A percentile compares a stretch with the other conserved stretches of the same genome.
Conservation (phyloP, 1,140 invertebrate genomes). For the Melitaea cinxia region DNA sequence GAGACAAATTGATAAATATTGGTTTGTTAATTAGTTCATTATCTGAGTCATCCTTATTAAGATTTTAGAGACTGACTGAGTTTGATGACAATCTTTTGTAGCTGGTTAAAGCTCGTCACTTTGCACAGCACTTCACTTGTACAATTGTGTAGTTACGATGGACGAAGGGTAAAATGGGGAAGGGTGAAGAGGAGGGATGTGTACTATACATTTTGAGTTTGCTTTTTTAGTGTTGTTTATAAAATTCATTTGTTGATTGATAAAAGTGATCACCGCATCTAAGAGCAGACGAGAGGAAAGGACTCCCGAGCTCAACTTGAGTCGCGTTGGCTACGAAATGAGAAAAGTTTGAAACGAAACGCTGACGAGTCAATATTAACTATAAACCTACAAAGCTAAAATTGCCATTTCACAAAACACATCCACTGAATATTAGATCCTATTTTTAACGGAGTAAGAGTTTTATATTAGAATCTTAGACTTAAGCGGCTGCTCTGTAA, state of each 20-base stretch:
- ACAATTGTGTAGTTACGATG: no score
- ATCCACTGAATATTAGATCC: conserved; percentile 20
- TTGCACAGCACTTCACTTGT: no score
- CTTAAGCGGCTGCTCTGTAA: conserved; percentile 8
- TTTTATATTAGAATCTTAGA: conserved; percentile 10
- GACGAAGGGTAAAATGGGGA: no score
- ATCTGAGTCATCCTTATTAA: no score
- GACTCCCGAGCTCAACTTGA: conserved; percentile 45
- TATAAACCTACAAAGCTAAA: conserved; percentile 54
- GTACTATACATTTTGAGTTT: no score
- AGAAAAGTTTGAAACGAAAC: conserved; percentile 74
- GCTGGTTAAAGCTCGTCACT: no score
- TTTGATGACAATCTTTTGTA: no score
- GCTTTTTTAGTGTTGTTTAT: no score
- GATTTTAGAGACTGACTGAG: no score
- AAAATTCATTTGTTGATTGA: conserved; percentile 24
- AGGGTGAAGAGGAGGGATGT: no score
- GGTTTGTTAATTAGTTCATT: no score
- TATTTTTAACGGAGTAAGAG: conserved; percentile 27
- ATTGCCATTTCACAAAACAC: conserved; percentile 5
- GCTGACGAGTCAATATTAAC: conserved; percentile 75
- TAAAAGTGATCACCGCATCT: conserved; percentile 43
- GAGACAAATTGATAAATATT: no score
- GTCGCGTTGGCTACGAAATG: conserved; percentile 65
- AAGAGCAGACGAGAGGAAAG: conserved; percentile 45